Evolutionary conservation across 2,797 vertebrate species (phyloP).

Genomic region (Pterois miles): DNA sequence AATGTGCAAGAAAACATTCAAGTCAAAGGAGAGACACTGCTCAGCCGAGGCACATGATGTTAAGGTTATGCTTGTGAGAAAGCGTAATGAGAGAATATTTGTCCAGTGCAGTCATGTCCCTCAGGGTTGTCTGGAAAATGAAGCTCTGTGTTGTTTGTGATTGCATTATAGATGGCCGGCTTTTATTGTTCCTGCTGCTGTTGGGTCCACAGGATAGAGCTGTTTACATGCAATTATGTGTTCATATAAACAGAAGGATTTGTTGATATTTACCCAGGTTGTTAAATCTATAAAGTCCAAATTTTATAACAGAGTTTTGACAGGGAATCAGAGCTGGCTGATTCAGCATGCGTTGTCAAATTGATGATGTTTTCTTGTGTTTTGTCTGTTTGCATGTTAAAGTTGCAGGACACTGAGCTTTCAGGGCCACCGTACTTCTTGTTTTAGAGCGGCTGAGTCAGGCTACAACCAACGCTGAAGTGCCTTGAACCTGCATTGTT

Average conservation of each 20-base stretch:
- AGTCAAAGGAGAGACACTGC: background rate
- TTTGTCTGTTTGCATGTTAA: background rate
- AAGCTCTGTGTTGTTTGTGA: conserved; percentile 28
- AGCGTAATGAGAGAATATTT: conserved; percentile 28
- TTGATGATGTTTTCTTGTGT: background rate
- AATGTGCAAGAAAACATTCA: conserved; percentile 3
- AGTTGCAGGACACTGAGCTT: no score
- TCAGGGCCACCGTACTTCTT: no score
- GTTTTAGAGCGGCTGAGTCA: no score
- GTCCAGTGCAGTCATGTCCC: conserved; percentile 6
- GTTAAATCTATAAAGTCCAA: background rate
- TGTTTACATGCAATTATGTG: background rate
- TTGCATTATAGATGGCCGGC: conserved; percentile 12
- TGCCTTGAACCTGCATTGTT: no score
- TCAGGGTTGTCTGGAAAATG: conserved; percentile 18
- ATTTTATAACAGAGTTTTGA: background rate
- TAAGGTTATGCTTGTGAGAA: conserved; percentile 12
- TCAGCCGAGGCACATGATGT: conserved; percentile 15
- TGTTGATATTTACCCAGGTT: background rate
- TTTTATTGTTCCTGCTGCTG: background rate
- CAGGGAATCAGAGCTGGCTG: background rate
- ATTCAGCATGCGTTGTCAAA: background rate
- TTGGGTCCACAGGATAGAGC: background rate
- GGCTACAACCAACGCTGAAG: no score
- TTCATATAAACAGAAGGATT: background rate